phyloP scores from a whole-genome alignment of 2,797 vertebrate species.

The Microhierax caerulescens region DNA sequence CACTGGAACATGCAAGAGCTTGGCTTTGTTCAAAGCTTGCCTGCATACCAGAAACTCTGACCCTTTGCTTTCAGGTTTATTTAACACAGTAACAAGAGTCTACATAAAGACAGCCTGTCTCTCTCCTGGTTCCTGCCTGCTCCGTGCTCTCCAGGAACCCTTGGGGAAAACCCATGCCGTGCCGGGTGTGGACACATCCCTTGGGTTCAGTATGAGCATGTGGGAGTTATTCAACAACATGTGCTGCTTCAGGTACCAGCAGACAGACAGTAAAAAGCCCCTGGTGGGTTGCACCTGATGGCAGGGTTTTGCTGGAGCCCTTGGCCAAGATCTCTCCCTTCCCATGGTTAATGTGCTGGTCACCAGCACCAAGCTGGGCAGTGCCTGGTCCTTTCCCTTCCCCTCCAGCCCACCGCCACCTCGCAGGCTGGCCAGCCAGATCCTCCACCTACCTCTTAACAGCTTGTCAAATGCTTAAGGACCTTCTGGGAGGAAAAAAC shows the following conservation, averaged over 20 bases:
- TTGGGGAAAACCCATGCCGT: background rate
- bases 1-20: background rate
- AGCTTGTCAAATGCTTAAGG: background rate
- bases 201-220: background rate
- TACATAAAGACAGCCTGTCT: background rate
- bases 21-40: background rate
- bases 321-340: background rate
- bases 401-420: background rate
- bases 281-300: background rate
- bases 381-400: background rate
- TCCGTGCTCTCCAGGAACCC: background rate
- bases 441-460: no score
- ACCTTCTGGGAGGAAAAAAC: background rate
- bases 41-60: background rate
- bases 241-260: background rate
- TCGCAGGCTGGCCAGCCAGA: background rate
- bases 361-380: fast-evolving
- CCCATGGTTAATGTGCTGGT: background rate
- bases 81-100: background rate
- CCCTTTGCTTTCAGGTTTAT: background rate
- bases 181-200: background rate
- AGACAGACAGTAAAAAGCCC: background rate
- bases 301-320: background rate
- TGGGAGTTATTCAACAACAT: background rate
- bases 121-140: background rate